A percentile compares a stretch with the other conserved stretches of the same genome.
These are phyloP conservation scores for Drosophila eugracilis DNA, from an alignment of 1,140 invertebrate species.

Conservation along the genomic window DNA sequence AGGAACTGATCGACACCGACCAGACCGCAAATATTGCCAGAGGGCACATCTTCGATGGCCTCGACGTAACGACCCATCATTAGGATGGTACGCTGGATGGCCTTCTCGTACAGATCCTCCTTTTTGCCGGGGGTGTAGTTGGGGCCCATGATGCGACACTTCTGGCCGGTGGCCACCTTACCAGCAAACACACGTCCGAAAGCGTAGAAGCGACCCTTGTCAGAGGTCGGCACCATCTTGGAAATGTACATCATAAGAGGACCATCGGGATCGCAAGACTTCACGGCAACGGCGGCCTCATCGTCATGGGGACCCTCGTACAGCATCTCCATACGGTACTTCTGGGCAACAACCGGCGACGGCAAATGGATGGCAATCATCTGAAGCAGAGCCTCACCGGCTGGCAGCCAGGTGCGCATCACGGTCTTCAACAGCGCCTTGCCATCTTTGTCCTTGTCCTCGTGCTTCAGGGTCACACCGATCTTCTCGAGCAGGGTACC, in stretches of 20 bases:
- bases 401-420: slow-evolving; percentile 99
- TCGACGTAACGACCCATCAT: slow-evolving; percentile 99
- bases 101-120: slow-evolving; percentile 99
- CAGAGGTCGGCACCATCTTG: slow-evolving; percentile 99
- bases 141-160: slow-evolving; percentile 99
- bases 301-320: slow-evolving; percentile 99
- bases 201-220: slow-evolving; percentile 99
- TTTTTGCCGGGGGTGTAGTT: slow-evolving; percentile 99
- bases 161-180: slow-evolving; percentile 96
- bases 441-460: slow-evolving; percentile 98
- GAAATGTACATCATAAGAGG: slow-evolving; percentile 99
- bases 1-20: slow-evolving; percentile 99
- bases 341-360: slow-evolving; percentile 99
- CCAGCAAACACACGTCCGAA: slow-evolving; percentile 99
- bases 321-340: slow-evolving; percentile 99
- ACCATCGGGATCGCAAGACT: slow-evolving; percentile 97
- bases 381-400: slow-evolving; percentile 99
- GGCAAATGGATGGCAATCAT: slow-evolving; percentile 99
- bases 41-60: slow-evolving; percentile 99
- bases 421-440: slow-evolving; percentile 97
- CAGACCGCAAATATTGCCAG: slow-evolving; percentile 99
- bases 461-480: slow-evolving; percentile 95
- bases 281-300: slow-evolving; percentile 96
- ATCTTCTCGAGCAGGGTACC: slow-evolving; percentile 94
- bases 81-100: slow-evolving; percentile 99